Percentiles rank a stretch among this genome's conserved stretches.
These are phyloP conservation scores for Euplexia lucipara DNA, from an alignment of 2,888 invertebrate genomes.

Conservation along the genomic window DNA sequence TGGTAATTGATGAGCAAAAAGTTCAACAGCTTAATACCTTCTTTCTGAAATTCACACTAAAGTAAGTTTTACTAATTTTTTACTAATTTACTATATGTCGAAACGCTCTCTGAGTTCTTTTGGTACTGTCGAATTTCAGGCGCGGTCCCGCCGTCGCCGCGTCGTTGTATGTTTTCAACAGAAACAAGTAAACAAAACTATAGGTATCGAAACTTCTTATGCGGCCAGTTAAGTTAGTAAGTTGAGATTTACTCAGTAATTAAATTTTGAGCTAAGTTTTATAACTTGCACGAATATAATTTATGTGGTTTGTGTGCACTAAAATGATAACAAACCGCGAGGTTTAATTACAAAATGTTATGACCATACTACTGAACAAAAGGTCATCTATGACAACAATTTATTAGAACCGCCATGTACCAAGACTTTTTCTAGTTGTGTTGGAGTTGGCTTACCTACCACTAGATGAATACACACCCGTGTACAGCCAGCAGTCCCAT, in stretches of 20 bases:
- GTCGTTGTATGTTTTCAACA: slow-evolving; percentile 39
- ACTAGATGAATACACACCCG: no score
- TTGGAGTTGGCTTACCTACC: no score
- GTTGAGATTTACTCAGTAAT: slow-evolving; percentile 59
- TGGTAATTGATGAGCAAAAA: no score
- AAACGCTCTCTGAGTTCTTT: neutral
- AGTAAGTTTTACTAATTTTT: no score
- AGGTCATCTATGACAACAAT: no score
- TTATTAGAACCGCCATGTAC: no score
- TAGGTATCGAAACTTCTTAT: slow-evolving; percentile 55
- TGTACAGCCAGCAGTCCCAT: no score
- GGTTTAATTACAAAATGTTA: slow-evolving; percentile 27
- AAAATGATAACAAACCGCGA: slow-evolving; percentile 23
- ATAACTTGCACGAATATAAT: slow-evolving; percentile 43
- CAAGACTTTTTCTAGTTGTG: no score
- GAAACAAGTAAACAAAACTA: slow-evolving; percentile 45
- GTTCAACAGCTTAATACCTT: no score
- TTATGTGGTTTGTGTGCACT: slow-evolving; percentile 55
- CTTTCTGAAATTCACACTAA: no score
- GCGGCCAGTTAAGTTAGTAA: slow-evolving; percentile 56
- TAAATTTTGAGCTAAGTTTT: slow-evolving; percentile 52
- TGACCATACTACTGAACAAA: no score
- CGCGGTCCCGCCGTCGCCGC: neutral
- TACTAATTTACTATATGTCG: neutral
- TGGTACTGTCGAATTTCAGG: neutral